Evolutionary conservation across 2,888 invertebrate species (phyloP).

Genomic region (Polydrusus cervinus): DNA sequence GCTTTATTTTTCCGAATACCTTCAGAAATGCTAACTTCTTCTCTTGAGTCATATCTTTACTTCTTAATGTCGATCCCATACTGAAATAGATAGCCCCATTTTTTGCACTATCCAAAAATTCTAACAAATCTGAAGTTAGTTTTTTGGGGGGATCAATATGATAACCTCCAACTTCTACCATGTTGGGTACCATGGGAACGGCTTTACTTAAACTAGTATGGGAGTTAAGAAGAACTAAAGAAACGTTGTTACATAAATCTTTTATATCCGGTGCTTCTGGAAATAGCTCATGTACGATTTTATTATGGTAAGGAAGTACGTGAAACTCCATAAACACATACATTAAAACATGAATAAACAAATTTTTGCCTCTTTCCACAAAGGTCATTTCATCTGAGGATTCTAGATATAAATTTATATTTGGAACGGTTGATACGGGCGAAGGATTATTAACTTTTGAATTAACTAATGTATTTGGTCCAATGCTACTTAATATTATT

Average conservation of each 20-base stretch:
- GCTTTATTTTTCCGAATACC: constrained; percentile 75
- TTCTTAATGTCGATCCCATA: constrained; percentile 72
- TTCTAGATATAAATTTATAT: not conserved
- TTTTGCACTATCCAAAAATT: constrained; percentile 33
- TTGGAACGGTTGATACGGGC: constrained; percentile 4
- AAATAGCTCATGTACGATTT: constrained; percentile 57
- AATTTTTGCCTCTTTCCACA: constrained; percentile 74
- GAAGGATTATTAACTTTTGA: constrained; percentile 71
- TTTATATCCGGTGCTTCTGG: constrained; percentile 57
- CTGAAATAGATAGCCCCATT: constrained; percentile 12
- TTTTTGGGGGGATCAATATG: constrained; percentile 36
- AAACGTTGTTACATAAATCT: constrained; percentile 60
- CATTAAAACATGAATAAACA: constrained; percentile 61
- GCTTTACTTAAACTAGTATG: constrained; percentile 73
- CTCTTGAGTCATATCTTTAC: constrained; percentile 73
- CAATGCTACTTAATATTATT: constrained; percentile 70
- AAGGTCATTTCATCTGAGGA: constrained; percentile 70
- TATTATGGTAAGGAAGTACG: constrained; percentile 57
- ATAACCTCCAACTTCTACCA: constrained; percentile 56
- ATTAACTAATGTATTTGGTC: constrained; percentile 71
- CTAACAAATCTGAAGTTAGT: constrained; percentile 28
- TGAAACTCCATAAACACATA: constrained; percentile 54
- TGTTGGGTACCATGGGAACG: constrained; percentile 73
- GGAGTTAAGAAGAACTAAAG: constrained; percentile 64
- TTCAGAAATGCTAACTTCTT: constrained; percentile 74